Conservation (phyloP, 2,888 invertebrate genomes). For the Heteromyza rotundicornis region DNA sequence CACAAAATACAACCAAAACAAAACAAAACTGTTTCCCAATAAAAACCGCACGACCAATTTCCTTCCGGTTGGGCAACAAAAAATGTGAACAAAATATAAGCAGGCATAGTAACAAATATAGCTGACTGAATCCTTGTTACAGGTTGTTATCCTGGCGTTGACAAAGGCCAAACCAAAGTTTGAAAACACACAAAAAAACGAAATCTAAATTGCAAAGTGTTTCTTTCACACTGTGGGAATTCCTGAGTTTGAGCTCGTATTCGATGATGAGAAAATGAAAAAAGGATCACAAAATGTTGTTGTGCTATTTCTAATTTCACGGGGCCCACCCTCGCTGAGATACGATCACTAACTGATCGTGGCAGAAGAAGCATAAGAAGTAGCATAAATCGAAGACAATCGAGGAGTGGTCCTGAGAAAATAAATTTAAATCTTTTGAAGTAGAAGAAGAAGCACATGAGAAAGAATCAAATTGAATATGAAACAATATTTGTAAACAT, state of each 20-base stretch:
- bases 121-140: not conserved
- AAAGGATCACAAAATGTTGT: not conserved
- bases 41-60: constrained; percentile 27
- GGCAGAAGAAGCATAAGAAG: constrained; percentile 20
- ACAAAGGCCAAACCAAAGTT: not conserved
- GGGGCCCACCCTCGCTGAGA: constrained; percentile 48
- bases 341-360: constrained; percentile 38
- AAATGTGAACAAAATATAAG: constrained; percentile 13
- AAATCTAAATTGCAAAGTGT: not conserved
- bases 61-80: constrained; percentile 26
- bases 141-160: not conserved
- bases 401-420: constrained; percentile 13
- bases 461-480: not conserved
- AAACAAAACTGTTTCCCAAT: constrained; percentile 13
- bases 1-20: not conserved
- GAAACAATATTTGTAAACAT: constrained; percentile 38
- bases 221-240: not conserved
- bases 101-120: too few relatives aligned
- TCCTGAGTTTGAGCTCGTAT: not conserved
- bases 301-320: constrained; percentile 47
- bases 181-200: too few relatives aligned
- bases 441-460: not conserved
- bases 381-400: too few relatives aligned
- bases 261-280: not conserved
- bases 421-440: not conserved